Percentiles rank a stretch among this genome's conserved stretches.
These are phyloP conservation scores for Triplophysa dalaica DNA, from an alignment of 2,113 vertebrate species.

Conservation along the genomic window DNA sequence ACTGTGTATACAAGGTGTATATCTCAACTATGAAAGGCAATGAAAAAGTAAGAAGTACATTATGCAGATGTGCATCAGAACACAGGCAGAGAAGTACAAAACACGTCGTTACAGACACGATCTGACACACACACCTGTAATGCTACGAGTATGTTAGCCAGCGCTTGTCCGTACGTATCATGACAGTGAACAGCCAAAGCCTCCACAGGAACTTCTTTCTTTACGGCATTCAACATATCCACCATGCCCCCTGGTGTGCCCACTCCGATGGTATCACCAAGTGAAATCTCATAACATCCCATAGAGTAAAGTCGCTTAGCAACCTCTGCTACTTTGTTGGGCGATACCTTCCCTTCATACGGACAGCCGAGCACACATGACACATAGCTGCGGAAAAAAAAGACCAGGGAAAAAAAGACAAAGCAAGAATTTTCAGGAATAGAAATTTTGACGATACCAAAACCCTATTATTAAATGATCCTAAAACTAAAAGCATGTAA, in stretches of 20 bases:
- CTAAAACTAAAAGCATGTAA: no score
- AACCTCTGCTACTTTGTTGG: constrained; percentile 92
- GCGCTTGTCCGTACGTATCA: constrained; percentile 94
- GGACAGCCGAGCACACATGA: constrained; percentile 96
- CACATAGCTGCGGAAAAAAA: constrained; percentile 80
- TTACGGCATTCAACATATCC: constrained; percentile 85
- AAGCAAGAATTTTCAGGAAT: neutral
- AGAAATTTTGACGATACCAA: no score
- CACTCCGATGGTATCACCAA: constrained; percentile 93
- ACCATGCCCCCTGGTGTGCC: constrained; percentile 90
- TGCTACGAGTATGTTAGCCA: constrained; percentile 91
- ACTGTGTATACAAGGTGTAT: neutral
- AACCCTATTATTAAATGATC: no score
- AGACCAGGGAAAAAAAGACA: constrained; percentile 10
- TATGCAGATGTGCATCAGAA: neutral
- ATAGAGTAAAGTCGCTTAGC: constrained; percentile 89
- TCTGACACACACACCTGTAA: constrained; percentile 81
- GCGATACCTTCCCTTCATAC: constrained; percentile 90
- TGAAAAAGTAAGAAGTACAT: neutral
- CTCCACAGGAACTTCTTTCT: constrained; percentile 83
- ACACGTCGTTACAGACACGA: neutral
- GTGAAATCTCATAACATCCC: constrained; percentile 97
- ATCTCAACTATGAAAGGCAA: neutral
- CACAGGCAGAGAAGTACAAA: constrained; percentile 1
- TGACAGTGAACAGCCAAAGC: constrained; percentile 95